Conservation (phyloP, 2,113 vertebrate species). For the Connochaetes taurinus region DNA sequence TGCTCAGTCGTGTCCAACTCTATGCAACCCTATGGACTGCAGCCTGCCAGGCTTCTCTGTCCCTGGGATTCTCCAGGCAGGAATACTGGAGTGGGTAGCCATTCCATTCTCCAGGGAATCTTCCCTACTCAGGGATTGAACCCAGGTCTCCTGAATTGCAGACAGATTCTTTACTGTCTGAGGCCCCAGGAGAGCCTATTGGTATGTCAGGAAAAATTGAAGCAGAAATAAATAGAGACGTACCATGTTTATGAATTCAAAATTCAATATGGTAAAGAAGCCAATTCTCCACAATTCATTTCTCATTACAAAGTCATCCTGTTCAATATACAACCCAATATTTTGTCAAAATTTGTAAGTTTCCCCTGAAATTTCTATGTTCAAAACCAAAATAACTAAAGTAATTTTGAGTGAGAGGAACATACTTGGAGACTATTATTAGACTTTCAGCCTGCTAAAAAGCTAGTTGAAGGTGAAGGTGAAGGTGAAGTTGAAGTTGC, state of each 20-base stretch:
- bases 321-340: not conserved
- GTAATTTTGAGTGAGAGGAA: not conserved
- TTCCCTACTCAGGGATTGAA: too few relatives aligned
- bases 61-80: too few relatives aligned
- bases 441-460: not conserved
- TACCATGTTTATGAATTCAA: not conserved
- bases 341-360: not conserved
- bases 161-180: too few relatives aligned
- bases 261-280: not conserved
- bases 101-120: too few relatives aligned
- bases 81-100: too few relatives aligned
- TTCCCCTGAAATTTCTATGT: not conserved
- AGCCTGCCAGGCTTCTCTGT: too few relatives aligned
- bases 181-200: too few relatives aligned
- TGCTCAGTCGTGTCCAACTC: too few relatives aligned
- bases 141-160: too few relatives aligned
- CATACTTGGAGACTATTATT: not conserved
- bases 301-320: not conserved
- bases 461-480: not conserved
- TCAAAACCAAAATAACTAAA: not conserved
- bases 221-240: not conserved
- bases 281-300: not conserved
- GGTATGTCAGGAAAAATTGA: not conserved
- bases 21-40: too few relatives aligned
- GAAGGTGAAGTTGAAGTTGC: too few relatives aligned